Evolutionary conservation across 2,888 invertebrate species (phyloP), one percentile per base, ranked within the genome.

Genomic region (Heliconius cydno): DNA sequence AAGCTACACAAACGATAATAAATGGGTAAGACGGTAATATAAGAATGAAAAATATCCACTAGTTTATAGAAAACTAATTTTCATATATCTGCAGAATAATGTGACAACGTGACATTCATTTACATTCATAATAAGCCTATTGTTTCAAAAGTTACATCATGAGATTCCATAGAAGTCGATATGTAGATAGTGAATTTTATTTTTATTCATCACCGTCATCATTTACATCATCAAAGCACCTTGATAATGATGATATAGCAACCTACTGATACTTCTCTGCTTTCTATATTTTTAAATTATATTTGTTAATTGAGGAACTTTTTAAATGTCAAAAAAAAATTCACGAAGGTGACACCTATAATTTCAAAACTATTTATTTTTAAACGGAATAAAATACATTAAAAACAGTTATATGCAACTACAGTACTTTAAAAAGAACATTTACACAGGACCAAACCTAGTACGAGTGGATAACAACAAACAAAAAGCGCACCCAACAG

Each of bases 401-500:
- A 52, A 52, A 52, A 41, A 19, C 46, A 9, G 34, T 9, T 34
- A 34, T 7, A 34, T 34, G 7, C 34, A 34, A 34, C 46, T 46
- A 46, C 6, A 52, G 2, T 52, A 52, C 19, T 52, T 52, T 52
- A 46, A 46, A 46, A 57, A 57, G 19, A 57, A 57, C 12, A 68
- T 41, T 22, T n/a, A n/a, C 22, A 30, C 5, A 57, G 2, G 12
- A 3, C n/a, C 25, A 68, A 41, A 73, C 34, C n/a, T 34, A 72
- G 12, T 22, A 12, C 57, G 19, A 22, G 5, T 57, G 0, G 28
- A 15, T 34, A 72, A 57, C 30, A 34, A 57, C 30, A 60, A 73
- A 38, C n/a, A 60, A 46, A 73, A 73, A 30, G 60, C 78, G 76
- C 78, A 67, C 65, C 78, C 63, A 76, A 79, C 79, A 81, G 79